Conservation (phyloP, 2,113 vertebrate species). For the Mola mola region DNA sequence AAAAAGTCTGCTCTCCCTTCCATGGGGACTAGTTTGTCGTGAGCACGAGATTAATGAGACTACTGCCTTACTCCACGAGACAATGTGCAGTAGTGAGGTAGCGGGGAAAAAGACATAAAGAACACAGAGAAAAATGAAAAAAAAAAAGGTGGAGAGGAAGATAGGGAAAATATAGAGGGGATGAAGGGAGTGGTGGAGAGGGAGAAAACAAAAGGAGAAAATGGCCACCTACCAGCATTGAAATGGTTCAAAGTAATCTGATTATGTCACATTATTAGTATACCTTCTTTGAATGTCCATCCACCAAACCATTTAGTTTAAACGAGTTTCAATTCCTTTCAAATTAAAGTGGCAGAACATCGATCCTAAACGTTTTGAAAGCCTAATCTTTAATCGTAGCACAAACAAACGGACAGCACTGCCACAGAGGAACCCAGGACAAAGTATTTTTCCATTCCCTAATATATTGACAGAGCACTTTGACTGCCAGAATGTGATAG, state of each 20-base stretch:
- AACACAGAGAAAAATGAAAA: not conserved
- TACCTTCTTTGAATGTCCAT: constrained; percentile 42
- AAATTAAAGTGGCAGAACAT: constrained; percentile 41
- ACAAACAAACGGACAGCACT: constrained; percentile 19
- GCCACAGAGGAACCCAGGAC: not conserved
- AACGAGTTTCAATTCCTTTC: constrained; percentile 36
- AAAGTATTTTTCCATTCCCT: not conserved
- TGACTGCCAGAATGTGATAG: not conserved
- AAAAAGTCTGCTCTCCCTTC: constrained; percentile 38
- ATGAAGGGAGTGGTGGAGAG: not conserved
- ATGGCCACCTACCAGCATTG: constrained; percentile 49
- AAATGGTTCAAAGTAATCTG: constrained; percentile 67
- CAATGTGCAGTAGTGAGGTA: constrained; percentile 30
- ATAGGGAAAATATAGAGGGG: not conserved
- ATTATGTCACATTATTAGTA: constrained; percentile 51
- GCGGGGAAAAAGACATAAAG: constrained; percentile 5
- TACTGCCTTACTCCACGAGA: constrained; percentile 23
- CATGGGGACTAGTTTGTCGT: constrained; percentile 60
- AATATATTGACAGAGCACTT: constrained; percentile 10
- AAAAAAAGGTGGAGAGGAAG: not conserved
- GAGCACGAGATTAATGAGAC: constrained; percentile 78
- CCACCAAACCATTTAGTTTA: constrained; percentile 43
- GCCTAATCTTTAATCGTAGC: constrained; percentile 36
- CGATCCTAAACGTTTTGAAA: constrained; percentile 39
- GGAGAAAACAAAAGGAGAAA: constrained; percentile 11